Base-by-base conservation (phyloP, 2,888 invertebrate genomes). In the Tetragonula carbonaria region DNA sequence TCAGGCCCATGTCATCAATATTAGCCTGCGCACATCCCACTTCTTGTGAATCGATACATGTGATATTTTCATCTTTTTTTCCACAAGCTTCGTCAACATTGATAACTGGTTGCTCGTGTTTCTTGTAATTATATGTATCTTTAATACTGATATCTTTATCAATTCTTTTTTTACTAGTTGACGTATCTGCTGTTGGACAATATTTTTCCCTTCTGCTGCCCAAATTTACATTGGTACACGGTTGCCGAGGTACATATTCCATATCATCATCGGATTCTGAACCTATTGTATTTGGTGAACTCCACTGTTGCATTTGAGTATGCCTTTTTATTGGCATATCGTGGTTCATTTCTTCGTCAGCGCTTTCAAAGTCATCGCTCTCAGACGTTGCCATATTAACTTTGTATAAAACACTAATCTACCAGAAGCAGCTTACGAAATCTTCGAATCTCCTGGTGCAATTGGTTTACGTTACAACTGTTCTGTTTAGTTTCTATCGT, bases 321-420 rank as follows among this genome's bases (percentile, higher is more conserved):
- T 57, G 51, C 73, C 66, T 82, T 62, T 74, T 87, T 16, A n/a
- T 6, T 6, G 75, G 18, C 8, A 80, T 82, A 45, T 89, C 84
- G 51, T 88, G 91, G 76, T 94, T 95, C 85, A 95, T 95, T 55
- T 96, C 97, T 92, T 97, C 97, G 90, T 97, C 97, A 6, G 97
- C 97, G 95, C 97, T 97, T 94, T 97, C 97, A 93, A 97, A 97
- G 92, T 96, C 96, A 91, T 97, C 97, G 94, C 97, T 97, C 87
- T 97, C 97, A 87, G 97, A 97, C 57, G 96, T 96, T 91, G 96
- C 96, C 97, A 97, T 97, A 86, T 87, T 90, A 73, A 28, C 63
- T 71, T 23, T 16, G 13, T 33, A n/a, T 38, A 45, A 62, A 62
- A 51, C 62, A 57, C 59, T 28, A 28, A 74, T 67, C 14, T 51